Percentiles rank a stretch among this genome's conserved stretches.
phyloP scores from a whole-genome alignment of 2,888 invertebrate genomes.

The Penaeus monodon region DNA sequence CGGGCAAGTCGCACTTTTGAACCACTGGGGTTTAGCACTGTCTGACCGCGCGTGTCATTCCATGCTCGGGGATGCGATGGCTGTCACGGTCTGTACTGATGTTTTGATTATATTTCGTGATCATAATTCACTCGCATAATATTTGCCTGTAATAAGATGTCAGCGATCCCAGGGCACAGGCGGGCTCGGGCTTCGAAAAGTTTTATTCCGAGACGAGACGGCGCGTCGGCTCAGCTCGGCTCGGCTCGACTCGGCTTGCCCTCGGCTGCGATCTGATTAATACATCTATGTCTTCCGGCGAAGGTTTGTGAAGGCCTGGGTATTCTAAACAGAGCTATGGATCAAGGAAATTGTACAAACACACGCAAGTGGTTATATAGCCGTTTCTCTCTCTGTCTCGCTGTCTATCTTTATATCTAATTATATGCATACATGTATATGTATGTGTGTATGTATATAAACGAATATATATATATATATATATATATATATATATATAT shows the following conservation, averaged over 20 bases:
- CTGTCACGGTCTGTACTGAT: constrained; percentile 37
- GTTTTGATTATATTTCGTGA: constrained; percentile 53
- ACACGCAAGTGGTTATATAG: no score
- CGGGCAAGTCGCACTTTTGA: background rate
- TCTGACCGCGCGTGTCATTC: constrained; percentile 11
- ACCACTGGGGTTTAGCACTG: background rate
- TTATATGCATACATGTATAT: background rate
- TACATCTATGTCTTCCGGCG: no score
- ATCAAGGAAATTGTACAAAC: no score
- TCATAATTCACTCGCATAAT: constrained; percentile 33
- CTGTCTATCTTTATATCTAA: background rate
- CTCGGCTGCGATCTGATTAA: no score
- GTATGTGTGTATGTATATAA: background rate
- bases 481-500: constrained; percentile 10
- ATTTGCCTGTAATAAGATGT: constrained; percentile 29
- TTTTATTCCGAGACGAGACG: background rate
- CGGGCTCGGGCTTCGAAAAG: background rate
- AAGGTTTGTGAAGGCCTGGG: no score
- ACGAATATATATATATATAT: background rate
- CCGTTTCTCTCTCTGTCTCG: no score
- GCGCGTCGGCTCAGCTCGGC: no score
- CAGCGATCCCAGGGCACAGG: background rate
- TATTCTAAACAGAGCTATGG: no score
- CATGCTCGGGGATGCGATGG: background rate
- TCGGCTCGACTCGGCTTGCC: no score